Evolutionary conservation across 2,888 invertebrate genomes (phyloP).

Genomic region (Scaptomyza flava): DNA sequence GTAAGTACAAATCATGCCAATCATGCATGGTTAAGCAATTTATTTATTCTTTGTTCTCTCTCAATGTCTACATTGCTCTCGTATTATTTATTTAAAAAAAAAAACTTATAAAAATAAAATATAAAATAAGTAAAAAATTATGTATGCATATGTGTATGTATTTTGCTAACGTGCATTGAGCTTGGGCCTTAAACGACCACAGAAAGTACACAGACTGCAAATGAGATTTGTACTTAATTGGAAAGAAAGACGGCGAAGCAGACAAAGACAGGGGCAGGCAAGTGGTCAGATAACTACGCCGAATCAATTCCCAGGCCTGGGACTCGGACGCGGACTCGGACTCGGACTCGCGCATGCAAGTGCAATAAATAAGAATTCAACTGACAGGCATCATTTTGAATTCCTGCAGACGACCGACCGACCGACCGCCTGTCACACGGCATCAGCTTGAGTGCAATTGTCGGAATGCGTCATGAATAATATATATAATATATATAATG

Average conservation of each 20-base stretch:
- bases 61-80: slow-evolving; percentile 39
- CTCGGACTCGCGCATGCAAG: slow-evolving; percentile 39
- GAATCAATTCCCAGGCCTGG: slow-evolving; percentile 25
- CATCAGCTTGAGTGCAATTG: slow-evolving; percentile 32
- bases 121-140: slow-evolving; percentile 1
- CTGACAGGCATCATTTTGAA: slow-evolving; percentile 72
- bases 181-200: slow-evolving; percentile 38
- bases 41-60: slow-evolving; percentile 70
- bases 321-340: not conserved
- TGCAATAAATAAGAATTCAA: slow-evolving; percentile 64
- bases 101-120: not conserved
- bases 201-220: slow-evolving; percentile 39
- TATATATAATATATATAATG: slow-evolving; percentile 10
- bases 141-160: slow-evolving; percentile 9
- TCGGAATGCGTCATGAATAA: slow-evolving; percentile 51
- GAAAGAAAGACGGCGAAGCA: not conserved
- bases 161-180: slow-evolving; percentile 16
- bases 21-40: slow-evolving; percentile 54
- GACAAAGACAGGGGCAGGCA: not conserved
- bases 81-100: slow-evolving; percentile 57
- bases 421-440: slow-evolving; percentile 48
- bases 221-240: not conserved
- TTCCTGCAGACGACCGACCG: slow-evolving; percentile 40
- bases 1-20: slow-evolving; percentile 40
- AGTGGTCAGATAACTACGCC: slow-evolving; percentile 52